Base-by-base conservation (phyloP, 2,797 vertebrate species). In the Lophius americanus region DNA sequence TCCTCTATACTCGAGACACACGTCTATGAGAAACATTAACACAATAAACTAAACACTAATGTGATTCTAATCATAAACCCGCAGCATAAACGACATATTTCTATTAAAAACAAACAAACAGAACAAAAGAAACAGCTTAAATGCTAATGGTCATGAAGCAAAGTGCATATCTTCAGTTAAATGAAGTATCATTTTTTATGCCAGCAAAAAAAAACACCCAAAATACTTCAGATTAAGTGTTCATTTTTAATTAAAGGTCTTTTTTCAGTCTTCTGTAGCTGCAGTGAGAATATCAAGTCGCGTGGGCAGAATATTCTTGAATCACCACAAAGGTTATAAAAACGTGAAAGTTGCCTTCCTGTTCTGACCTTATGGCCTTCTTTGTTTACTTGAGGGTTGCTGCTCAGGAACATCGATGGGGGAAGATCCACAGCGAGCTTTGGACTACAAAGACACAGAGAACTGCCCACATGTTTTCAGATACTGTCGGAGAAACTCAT, bases 381-480 rank as follows among this genome's bases (percentile, higher is more conserved):
- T 68, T 65, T 66, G 66, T 79, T 78, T 67, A 48, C 59, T n/a
- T 1, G 66, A 55, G 64, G 56, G 46, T 35, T 58, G 65, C 51
- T 61, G 61, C 48, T 62, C 13, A 6, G 60, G 56, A 51, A 51
- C 52, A 65, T 77, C 60, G 48, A 50, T 77, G 10, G 2, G 49
- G 12, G 59, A 70, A 69, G 64, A 67, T 66, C 57, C 68, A 11
- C 35, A 6, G 56, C 7, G 0, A 73, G 75, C 60, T 76, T 63
- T 59, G 53, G 62, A 70, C 64, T 82, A 64, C 79, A 85, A 76
- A 79, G 80, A 62, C 41, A 4, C 7, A 50, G 42, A 77, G 60
- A 69, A 76, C 60, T 67, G 79, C 83, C 70, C 23, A 35, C 66
- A 75, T 81, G 70, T 78, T 83, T 83, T 88, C 84, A 76, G 68